Conservation (phyloP, 2,113 vertebrate species). For the Oceanites oceanicus region DNA sequence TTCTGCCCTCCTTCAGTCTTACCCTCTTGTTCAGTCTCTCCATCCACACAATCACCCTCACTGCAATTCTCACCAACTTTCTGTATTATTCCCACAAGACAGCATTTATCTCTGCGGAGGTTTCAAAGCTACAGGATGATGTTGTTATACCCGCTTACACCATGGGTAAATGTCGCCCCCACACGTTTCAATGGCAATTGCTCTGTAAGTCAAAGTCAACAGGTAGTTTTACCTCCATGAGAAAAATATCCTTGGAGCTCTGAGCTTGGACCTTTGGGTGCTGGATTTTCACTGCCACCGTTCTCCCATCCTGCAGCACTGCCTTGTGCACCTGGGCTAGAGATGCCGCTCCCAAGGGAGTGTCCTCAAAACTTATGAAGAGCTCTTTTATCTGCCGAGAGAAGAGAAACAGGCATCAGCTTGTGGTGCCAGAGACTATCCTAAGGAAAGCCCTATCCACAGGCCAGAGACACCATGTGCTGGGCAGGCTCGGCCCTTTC, state of each 20-base stretch:
- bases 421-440: not conserved
- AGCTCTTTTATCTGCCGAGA: constrained; percentile 84
- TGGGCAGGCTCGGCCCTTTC: not conserved
- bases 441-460: not conserved
- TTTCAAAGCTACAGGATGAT: not conserved
- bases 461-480: not conserved
- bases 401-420: constrained; percentile 27
- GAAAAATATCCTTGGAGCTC: constrained; percentile 89
- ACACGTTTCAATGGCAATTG: not conserved
- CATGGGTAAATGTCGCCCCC: not conserved
- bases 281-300: constrained; percentile 95
- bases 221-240: constrained; percentile 88
- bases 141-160: not conserved
- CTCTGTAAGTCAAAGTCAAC: not conserved
- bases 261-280: constrained; percentile 94
- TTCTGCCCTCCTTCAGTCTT: not conserved
- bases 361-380: constrained; percentile 89
- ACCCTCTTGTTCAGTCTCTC: not conserved
- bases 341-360: constrained; percentile 90
- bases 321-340: constrained; percentile 98
- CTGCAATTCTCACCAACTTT: not conserved
- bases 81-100: not conserved
- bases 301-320: constrained; percentile 89
- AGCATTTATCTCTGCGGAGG: not conserved
- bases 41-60: not conserved